Percentiles rank a stretch among this genome's conserved stretches.
Evolutionary conservation across 2,888 invertebrate species (phyloP).

Genomic region (Tetropium fuscum): DNA sequence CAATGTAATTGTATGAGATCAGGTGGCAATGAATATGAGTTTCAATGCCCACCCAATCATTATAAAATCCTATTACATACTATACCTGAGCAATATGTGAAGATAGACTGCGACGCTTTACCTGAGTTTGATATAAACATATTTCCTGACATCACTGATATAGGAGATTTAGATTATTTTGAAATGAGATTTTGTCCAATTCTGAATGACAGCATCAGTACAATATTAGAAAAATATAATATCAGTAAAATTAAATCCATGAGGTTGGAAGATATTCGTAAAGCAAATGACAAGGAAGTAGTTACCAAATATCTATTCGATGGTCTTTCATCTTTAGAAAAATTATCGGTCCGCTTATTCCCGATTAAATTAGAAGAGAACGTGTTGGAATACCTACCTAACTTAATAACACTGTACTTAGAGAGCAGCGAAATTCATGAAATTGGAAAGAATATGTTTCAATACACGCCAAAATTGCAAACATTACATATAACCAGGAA

Average conservation of each 20-base stretch:
- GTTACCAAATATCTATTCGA: conserved; percentile 32
- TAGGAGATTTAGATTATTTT: conserved; percentile 67
- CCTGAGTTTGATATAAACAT: conserved; percentile 62
- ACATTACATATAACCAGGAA: conserved; percentile 79
- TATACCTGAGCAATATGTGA: conserved; percentile 29
- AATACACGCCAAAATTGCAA: conserved; percentile 72
- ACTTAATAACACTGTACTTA: conserved; percentile 44
- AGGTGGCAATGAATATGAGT: conserved; percentile 47
- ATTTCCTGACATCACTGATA: conserved; percentile 67
- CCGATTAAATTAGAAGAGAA: conserved; percentile 1
- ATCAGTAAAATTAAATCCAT: conserved; percentile 54
- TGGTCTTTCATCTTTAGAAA: conserved; percentile 21
- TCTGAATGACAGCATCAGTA: conserved; percentile 66
- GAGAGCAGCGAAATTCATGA: conserved; percentile 40
- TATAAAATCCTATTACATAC: conserved; percentile 34
- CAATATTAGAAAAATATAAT: conserved; percentile 67
- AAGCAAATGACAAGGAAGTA: neutral
- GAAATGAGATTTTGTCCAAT: conserved; percentile 70
- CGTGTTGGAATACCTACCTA: conserved; percentile 39
- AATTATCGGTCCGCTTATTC: conserved; percentile 15
- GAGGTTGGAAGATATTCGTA: conserved; percentile 25
- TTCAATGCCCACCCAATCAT: conserved; percentile 41
- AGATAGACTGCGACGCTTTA: conserved; percentile 41
- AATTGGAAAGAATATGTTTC: conserved; percentile 71
- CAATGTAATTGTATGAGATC: conserved; percentile 40